Percentiles rank a stretch among this genome's conserved stretches.
phyloP scores from a whole-genome alignment of 2,797 vertebrate genomes.

The Antrozous pallidus region DNA sequence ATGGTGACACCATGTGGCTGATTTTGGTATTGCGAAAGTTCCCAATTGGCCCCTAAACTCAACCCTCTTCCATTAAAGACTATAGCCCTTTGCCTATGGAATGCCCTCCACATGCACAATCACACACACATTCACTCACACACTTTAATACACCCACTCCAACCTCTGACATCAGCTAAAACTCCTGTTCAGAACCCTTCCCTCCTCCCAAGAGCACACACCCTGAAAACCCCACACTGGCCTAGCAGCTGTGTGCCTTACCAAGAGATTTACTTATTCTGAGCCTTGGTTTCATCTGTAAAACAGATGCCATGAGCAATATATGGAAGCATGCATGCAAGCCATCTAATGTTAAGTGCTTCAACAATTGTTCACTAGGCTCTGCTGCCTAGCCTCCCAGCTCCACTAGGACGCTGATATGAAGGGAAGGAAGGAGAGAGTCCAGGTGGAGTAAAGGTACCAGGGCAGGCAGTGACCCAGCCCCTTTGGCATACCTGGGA shows the following conservation, averaged over 20 bases:
- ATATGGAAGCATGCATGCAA: not conserved
- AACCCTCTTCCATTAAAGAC: not conserved
- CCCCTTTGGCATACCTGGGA: not conserved
- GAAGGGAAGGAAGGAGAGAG: not conserved
- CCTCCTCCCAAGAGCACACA: not conserved
- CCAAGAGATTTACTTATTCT: not conserved
- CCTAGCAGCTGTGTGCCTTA: not conserved
- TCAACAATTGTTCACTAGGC: not conserved
- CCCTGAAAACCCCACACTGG: not conserved
- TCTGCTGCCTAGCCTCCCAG: not conserved
- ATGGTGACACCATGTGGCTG: slow-evolving; percentile 50
- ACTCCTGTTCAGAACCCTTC: not conserved
- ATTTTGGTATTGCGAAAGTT: slow-evolving; percentile 16
- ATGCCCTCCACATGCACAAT: no score
- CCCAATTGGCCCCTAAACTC: not conserved
- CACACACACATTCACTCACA: not conserved
- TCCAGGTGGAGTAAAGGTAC: not conserved
- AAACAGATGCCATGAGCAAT: not conserved
- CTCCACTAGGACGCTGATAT: not conserved
- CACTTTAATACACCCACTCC: not conserved
- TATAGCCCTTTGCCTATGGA: not conserved
- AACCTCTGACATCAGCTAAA: not conserved
- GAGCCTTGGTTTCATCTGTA: not conserved
- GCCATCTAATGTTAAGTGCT: no score
- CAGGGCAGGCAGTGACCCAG: not conserved